A percentile compares a stretch with the other conserved stretches of the same genome.
These are phyloP conservation scores for Drosophila serrata DNA, from an alignment of 1,140 invertebrate genomes.

Conservation along the genomic window DNA sequence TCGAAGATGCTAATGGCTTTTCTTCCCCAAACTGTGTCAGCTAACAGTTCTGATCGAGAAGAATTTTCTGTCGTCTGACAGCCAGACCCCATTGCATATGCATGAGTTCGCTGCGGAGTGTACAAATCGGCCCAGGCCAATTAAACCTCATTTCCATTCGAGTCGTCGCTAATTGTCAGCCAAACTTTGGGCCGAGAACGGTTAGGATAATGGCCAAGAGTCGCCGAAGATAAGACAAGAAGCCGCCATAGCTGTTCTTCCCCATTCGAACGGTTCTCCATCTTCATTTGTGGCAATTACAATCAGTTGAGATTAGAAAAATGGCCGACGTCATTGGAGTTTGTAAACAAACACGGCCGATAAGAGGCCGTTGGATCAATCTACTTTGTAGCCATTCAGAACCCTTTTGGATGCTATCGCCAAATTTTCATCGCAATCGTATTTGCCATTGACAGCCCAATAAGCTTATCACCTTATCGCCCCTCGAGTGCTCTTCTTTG, in stretches of 20 bases:
- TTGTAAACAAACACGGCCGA: slow-evolving; percentile 41
- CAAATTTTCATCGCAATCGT: slow-evolving; percentile 15
- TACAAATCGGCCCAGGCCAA: slow-evolving; percentile 30
- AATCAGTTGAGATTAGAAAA: background rate
- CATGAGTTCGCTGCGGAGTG: slow-evolving; percentile 31
- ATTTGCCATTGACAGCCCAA: slow-evolving; percentile 11
- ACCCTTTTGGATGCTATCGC: background rate
- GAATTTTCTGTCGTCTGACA: slow-evolving; percentile 23
- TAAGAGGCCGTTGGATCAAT: slow-evolving; percentile 10
- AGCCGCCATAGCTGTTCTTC: slow-evolving; percentile 33
- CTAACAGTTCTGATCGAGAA: slow-evolving; percentile 51
- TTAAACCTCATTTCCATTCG: slow-evolving; percentile 47
- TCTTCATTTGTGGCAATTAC: slow-evolving; percentile 15
- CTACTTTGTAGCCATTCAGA: slow-evolving; percentile 9
- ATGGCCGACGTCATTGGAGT: slow-evolving; percentile 21
- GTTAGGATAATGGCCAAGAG: slow-evolving; percentile 49
- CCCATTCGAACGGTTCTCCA: slow-evolving; percentile 25
- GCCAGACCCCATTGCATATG: slow-evolving; percentile 50
- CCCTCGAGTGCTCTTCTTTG: slow-evolving; percentile 2
- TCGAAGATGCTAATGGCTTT: slow-evolving; percentile 34
- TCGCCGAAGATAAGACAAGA: slow-evolving; percentile 21
- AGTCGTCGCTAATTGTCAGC: slow-evolving; percentile 31
- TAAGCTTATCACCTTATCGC: slow-evolving; percentile 18
- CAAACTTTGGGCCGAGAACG: slow-evolving; percentile 25
- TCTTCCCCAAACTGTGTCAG: slow-evolving; percentile 46